Evolutionary conservation across 2,797 vertebrate genomes (phyloP).

Genomic region (Takifugu rubripes): DNA sequence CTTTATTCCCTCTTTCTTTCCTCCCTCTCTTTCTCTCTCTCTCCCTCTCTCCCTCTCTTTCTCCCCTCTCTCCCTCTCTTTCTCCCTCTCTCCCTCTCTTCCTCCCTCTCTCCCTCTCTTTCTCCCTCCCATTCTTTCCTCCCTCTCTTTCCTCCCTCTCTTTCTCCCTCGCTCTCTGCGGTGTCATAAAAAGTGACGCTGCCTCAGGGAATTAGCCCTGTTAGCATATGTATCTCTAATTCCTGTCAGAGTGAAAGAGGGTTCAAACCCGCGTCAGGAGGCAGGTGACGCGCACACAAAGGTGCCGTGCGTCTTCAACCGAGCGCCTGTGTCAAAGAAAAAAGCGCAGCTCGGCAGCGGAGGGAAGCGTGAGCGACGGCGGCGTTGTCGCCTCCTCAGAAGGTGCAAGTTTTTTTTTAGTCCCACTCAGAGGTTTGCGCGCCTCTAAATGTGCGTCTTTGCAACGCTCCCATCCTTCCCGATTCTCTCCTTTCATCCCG

Average conservation of each 20-base stretch:
- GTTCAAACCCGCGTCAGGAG: conserved; percentile 51
- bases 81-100: too few species aligned
- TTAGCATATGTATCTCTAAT: conserved; percentile 67
- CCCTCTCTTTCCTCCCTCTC: too few species aligned
- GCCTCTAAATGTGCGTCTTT: neutral
- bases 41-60: too few species aligned
- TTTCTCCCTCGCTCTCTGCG: conserved; percentile 27
- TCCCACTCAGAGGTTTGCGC: neutral
- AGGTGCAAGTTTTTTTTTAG: conserved; percentile 18
- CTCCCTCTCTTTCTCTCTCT: too few species aligned
- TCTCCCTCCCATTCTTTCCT: too few species aligned
- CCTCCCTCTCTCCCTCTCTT: too few species aligned
- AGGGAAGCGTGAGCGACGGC: conserved; percentile 40
- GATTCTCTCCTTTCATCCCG: conserved; percentile 51
- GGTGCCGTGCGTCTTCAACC: conserved; percentile 42
- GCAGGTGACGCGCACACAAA: conserved; percentile 52
- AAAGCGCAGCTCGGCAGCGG: conserved; percentile 37
- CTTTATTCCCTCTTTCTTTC: too few species aligned
- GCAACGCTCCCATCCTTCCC: conserved; percentile 33
- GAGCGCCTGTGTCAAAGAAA: conserved; percentile 39
- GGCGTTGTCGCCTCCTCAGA: conserved; percentile 37
- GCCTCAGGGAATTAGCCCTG: conserved; percentile 62
- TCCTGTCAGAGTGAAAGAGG: conserved; percentile 57
- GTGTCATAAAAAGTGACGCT: conserved; percentile 60
- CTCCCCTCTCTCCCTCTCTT: too few species aligned